Evolutionary conservation across 2,113 vertebrate species (phyloP).

Genomic region (Crotalus helleri): DNA sequence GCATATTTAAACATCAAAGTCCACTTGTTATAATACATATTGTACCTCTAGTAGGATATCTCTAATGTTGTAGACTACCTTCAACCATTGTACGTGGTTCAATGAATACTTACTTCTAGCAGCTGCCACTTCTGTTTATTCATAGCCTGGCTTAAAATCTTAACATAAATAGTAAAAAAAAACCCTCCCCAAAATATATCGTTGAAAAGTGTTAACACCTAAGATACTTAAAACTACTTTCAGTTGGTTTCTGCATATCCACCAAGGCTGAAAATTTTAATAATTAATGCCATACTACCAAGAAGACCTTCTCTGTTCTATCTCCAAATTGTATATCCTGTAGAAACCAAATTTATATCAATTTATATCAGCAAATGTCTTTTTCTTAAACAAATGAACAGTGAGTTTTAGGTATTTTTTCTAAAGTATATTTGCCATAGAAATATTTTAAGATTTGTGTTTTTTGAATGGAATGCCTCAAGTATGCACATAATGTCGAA

Average conservation of each 20-base stretch:
- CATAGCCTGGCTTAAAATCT: not conserved
- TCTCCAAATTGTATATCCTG: not conserved
- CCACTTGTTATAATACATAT: too few relatives aligned
- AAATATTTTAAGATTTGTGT: not conserved
- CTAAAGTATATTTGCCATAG: not conserved
- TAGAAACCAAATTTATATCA: not conserved
- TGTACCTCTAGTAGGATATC: too few relatives aligned
- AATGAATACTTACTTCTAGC: not conserved
- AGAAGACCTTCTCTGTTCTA: not conserved
- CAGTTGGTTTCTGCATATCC: not conserved
- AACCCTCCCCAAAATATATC: not conserved
- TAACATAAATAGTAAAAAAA: not conserved
- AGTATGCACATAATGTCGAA: not conserved
- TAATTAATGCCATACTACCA: not conserved
- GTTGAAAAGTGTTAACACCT: not conserved
- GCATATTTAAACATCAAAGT: too few relatives aligned
- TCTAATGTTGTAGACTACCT: too few relatives aligned
- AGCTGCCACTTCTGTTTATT: too few relatives aligned
- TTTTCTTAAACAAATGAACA: not conserved
- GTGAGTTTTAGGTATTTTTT: not conserved
- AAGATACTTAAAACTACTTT: not conserved
- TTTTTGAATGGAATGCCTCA: fast-evolving
- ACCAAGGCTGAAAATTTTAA: not conserved
- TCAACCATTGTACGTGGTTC: not conserved
- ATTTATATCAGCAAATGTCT: not conserved